These are phyloP conservation scores for Dichetophora obliterata DNA, from an alignment of 2,888 invertebrate genomes.

Conservation along the genomic window DNA sequence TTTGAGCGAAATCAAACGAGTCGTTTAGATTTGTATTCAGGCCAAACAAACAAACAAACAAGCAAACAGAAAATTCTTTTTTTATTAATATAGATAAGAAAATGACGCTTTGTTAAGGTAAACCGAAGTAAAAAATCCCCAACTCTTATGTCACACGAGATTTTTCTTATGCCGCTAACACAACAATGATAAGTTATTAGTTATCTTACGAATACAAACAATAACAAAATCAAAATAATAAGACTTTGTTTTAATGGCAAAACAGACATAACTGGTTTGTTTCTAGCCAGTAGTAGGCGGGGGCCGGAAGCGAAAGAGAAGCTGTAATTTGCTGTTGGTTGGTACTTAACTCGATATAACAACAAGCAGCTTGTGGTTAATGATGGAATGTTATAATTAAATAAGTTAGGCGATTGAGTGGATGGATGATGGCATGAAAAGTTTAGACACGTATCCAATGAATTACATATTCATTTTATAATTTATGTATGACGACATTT, in stretches of 20 bases:
- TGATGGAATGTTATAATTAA: conserved; percentile 5
- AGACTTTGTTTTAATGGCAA: background rate
- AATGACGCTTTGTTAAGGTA: background rate
- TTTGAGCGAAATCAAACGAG: too few species aligned
- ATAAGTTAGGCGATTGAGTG: conserved; percentile 4
- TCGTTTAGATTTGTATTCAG: too few species aligned
- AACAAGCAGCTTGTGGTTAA: background rate
- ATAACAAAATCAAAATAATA: background rate
- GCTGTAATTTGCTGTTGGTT: too few species aligned
- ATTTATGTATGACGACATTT: too few species aligned
- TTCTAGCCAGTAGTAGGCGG: background rate
- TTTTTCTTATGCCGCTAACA: too few species aligned
- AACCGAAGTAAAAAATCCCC: background rate
- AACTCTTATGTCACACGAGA: background rate
- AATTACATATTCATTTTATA: too few species aligned
- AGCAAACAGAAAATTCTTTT: too few species aligned
- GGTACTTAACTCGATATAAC: background rate
- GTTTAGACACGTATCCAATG: background rate
- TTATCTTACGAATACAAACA: background rate
- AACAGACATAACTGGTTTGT: background rate
- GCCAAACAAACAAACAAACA: too few species aligned
- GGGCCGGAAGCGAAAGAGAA: background rate
- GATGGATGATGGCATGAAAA: background rate
- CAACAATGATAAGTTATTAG: background rate
- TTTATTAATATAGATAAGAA: too few species aligned